Conservation (phyloP, 1,140 invertebrate species). For the Drosophila lowei region DNA sequence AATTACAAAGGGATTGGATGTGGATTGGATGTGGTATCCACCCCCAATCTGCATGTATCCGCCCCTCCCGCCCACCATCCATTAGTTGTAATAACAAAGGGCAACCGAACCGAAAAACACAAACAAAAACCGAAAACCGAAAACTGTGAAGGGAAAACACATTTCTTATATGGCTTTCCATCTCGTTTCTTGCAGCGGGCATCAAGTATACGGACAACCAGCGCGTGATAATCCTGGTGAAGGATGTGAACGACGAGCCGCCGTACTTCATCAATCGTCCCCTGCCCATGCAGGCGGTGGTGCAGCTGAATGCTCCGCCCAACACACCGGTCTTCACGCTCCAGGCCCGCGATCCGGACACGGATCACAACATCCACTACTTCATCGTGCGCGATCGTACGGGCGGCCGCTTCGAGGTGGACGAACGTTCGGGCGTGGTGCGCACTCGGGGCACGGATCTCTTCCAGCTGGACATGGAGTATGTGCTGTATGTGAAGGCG, state of each 20-base stretch:
- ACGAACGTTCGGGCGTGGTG: conserved; percentile 96
- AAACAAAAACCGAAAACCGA: conserved; percentile 25
- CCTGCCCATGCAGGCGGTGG: conserved; percentile 97
- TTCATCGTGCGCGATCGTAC: conserved; percentile 96
- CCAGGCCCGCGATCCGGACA: conserved; percentile 96
- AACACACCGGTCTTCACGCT: conserved; percentile 98
- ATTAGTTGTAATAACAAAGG: conserved; percentile 71
- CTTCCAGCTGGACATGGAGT: conserved; percentile 97
- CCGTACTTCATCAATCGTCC: conserved; percentile 98
- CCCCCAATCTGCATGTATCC: neutral
- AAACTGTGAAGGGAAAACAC: neutral
- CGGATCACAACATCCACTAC: conserved; percentile 97
- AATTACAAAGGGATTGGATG: conserved; percentile 38
- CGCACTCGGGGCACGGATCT: conserved; percentile 94
- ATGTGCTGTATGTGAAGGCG: conserved; percentile 97
- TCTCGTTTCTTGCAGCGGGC: conserved; percentile 65
- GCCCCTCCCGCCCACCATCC: conserved; percentile 40
- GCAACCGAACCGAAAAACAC: conserved; percentile 8
- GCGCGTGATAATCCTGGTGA: conserved; percentile 96
- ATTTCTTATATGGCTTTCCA: conserved; percentile 29
- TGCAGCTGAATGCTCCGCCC: conserved; percentile 95
- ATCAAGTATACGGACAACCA: conserved; percentile 93
- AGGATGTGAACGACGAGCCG: conserved; percentile 97
- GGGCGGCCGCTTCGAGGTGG: conserved; percentile 91
- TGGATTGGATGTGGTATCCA: too few species aligned